A percentile compares a stretch with the other conserved stretches of the same genome.
These are phyloP conservation scores for Oligia strigilis DNA, from an alignment of 2,888 invertebrate species.

Conservation along the genomic window DNA sequence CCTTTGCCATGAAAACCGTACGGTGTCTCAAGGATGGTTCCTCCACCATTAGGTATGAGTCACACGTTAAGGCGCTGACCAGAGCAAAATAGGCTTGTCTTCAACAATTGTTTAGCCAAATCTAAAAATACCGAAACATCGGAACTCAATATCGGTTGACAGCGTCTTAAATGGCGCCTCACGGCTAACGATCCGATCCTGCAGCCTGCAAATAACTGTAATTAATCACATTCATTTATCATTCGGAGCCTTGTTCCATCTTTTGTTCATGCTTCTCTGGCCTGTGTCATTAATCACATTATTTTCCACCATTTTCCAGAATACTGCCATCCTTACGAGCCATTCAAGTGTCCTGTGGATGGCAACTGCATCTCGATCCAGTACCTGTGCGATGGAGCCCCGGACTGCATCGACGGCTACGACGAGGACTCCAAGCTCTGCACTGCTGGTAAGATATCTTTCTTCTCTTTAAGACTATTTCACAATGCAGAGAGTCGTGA, in stretches of 20 bases:
- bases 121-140: too few species aligned
- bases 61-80: background rate
- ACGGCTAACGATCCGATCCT: background rate
- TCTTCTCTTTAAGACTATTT: too few species aligned
- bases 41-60: background rate
- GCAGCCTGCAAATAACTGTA: background rate
- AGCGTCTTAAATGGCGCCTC: background rate
- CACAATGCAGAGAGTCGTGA: background rate
- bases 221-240: background rate
- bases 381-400: conserved; percentile 97
- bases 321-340: conserved; percentile 97
- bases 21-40: background rate
- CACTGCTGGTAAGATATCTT: conserved; percentile 94
- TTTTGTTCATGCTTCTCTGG: background rate
- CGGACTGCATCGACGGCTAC: conserved; percentile 98
- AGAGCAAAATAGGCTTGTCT: too few species aligned
- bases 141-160: too few species aligned
- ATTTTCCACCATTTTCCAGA: conserved; percentile 74
- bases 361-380: conserved; percentile 98
- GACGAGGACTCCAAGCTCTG: conserved; percentile 98
- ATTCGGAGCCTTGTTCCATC: background rate
- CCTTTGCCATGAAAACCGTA: background rate
- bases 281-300: background rate
- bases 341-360: conserved; percentile 98
- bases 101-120: too few species aligned